Evolutionary conservation across 2,797 vertebrate genomes (phyloP).

Genomic region (Esox masquinongy): DNA sequence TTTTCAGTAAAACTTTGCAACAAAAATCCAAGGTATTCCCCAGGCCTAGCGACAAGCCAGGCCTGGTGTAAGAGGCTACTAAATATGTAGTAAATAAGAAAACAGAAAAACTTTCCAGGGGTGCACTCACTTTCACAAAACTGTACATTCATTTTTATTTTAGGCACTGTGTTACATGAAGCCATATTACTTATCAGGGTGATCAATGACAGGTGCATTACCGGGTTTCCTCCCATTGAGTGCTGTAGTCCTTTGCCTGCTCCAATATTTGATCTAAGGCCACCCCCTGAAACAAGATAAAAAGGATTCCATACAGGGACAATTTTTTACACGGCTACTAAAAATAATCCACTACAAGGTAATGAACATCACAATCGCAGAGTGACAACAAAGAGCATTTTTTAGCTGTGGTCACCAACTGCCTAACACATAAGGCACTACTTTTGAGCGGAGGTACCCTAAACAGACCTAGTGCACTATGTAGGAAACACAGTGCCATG

Average conservation of each 20-base stretch:
- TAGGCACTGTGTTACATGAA: too few species aligned
- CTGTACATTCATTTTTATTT: too few species aligned
- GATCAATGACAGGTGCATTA: slow-evolving; percentile 24
- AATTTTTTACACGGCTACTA: not conserved
- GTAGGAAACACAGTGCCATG: not conserved
- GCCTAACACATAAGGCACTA: not conserved
- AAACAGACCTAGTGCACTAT: not conserved
- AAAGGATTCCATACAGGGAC: not conserved
- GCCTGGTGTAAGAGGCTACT: too few species aligned
- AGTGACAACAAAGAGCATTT: not conserved
- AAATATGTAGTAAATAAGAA: too few species aligned
- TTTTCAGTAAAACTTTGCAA: too few species aligned
- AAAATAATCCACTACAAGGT: not conserved
- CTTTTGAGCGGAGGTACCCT: not conserved
- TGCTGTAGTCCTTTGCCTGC: slow-evolving; percentile 49
- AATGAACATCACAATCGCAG: not conserved
- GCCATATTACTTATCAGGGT: not conserved
- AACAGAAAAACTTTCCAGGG: too few species aligned
- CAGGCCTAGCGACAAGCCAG: too few species aligned
- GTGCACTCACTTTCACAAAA: too few species aligned
- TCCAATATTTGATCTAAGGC: slow-evolving; percentile 39
- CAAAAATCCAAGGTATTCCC: too few species aligned
- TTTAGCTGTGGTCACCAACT: not conserved
- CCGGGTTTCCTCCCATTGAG: slow-evolving; percentile 54
- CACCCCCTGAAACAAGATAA: slow-evolving; percentile 44